These are phyloP conservation scores for Neodiprion lecontei DNA, from an alignment of 1,140 invertebrate species.

Conservation along the genomic window DNA sequence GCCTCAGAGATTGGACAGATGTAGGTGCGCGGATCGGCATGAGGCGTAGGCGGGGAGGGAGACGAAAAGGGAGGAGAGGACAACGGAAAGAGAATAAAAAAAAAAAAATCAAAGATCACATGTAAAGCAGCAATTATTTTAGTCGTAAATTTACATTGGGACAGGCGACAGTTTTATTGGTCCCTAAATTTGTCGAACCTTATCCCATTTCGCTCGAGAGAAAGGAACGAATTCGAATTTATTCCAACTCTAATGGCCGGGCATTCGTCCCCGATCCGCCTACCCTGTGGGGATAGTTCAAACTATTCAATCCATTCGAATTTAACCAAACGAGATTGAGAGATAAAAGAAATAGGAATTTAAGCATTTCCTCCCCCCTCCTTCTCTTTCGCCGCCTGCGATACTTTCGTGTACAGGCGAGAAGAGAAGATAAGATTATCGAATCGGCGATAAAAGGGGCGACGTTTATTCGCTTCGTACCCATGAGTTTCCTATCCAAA, in stretches of 20 bases:
- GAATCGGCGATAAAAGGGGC: too few relatives aligned
- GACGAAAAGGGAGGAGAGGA: neutral
- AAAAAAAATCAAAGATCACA: neutral
- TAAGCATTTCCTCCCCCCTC: constrained; percentile 19
- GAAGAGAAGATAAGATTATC: neutral
- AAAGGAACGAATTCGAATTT: constrained; percentile 26
- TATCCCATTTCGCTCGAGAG: constrained; percentile 34
- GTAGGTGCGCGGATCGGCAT: neutral
- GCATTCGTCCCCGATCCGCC: constrained; percentile 12
- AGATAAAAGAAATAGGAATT: constrained; percentile 26
- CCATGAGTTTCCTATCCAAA: too few relatives aligned
- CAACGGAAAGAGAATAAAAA: neutral
- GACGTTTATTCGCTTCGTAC: too few relatives aligned
- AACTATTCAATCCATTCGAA: constrained; percentile 22
- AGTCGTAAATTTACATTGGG: constrained; percentile 7
- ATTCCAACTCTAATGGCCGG: constrained; percentile 11
- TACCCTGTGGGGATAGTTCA: constrained; percentile 11
- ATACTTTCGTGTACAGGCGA: neutral
- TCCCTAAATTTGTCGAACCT: neutral
- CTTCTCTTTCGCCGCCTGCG: neutral
- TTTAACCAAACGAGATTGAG: constrained; percentile 25
- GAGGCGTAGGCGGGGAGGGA: neutral
- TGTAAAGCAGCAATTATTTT: constrained; percentile 6
- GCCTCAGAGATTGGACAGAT: too few relatives aligned
- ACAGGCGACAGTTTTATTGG: constrained; percentile 7